These are phyloP conservation scores for Chymomyza caudatula DNA, from an alignment of 2,888 invertebrate genomes.

Conservation along the genomic window DNA sequence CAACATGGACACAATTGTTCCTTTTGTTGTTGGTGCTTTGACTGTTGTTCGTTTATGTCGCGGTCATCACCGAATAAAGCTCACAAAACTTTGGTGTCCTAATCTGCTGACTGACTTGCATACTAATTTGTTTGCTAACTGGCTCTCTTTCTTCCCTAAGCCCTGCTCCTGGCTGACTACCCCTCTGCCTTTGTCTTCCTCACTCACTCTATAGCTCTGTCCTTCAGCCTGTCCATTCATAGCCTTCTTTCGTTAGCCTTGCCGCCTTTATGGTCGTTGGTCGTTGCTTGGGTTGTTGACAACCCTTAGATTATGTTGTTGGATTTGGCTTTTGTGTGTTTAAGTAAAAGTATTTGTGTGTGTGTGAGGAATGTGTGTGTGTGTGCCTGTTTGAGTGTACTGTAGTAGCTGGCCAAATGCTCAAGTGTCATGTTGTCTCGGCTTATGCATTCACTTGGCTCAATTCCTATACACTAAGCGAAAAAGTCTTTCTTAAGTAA, in stretches of 20 bases:
- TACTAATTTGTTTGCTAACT: conserved; percentile 68
- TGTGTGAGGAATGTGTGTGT: background rate
- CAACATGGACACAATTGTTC: conserved; percentile 26
- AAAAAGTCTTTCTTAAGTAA: conserved; percentile 4
- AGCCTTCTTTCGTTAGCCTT: conserved; percentile 27
- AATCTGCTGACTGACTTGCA: conserved; percentile 71
- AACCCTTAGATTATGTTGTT: conserved; percentile 72
- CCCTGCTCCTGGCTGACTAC: background rate
- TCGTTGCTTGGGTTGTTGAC: conserved; percentile 54
- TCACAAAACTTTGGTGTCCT: conserved; percentile 72
- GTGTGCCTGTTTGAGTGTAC: conserved; percentile 21
- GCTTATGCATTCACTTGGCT: conserved; percentile 58
- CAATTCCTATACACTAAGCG: background rate
- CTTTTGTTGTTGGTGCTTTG: conserved; percentile 14
- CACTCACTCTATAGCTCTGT: background rate
- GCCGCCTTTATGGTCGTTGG: conserved; percentile 48
- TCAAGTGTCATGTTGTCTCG: conserved; percentile 52
- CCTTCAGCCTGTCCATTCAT: conserved; percentile 13
- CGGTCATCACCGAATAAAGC: conserved; percentile 30
- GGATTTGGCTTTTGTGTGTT: conserved; percentile 52
- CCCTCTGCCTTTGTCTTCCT: background rate
- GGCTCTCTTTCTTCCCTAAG: conserved; percentile 1
- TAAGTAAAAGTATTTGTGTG: conserved; percentile 5
- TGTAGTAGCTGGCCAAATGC: conserved; percentile 17
- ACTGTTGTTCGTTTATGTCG: conserved; percentile 62